Percentiles rank a stretch among this genome's conserved stretches.
phyloP scores from a whole-genome alignment of 1,140 invertebrate species.

The Lethocerus indicus region DNA sequence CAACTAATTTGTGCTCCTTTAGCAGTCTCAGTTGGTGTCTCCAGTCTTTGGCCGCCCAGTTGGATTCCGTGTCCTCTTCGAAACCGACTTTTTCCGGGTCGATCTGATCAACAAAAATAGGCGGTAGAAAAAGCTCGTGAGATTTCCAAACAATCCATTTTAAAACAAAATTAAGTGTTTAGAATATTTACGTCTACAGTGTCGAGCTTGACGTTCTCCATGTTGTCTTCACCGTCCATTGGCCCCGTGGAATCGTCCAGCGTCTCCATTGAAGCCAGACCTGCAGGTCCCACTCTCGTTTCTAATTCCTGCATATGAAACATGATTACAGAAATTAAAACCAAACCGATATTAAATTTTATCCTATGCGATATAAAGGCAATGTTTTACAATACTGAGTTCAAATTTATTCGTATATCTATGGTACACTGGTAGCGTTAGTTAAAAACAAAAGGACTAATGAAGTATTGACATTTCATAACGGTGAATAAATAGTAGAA shows the following conservation, averaged over 20 bases:
- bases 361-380: too few relatives aligned
- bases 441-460: too few relatives aligned
- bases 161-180: background rate
- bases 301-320: too few relatives aligned
- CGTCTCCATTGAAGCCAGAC: constrained; percentile 60
- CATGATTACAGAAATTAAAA: too few relatives aligned
- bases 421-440: too few relatives aligned
- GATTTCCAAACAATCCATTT: background rate
- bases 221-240: constrained; percentile 37
- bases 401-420: too few relatives aligned
- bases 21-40: constrained; percentile 3
- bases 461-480: too few relatives aligned
- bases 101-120: constrained; percentile 12
- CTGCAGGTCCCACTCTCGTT: constrained; percentile 36
- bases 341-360: too few relatives aligned
- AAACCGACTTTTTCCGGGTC: constrained; percentile 17
- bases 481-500: too few relatives aligned
- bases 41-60: constrained; percentile 13
- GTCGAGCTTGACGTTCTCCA: constrained; percentile 47
- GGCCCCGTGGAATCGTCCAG: constrained; percentile 40
- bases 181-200: constrained; percentile 21
- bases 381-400: too few relatives aligned
- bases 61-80: constrained; percentile 10
- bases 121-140: constrained; percentile 4
- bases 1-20: constrained; percentile 6